These are phyloP conservation scores for Ellobius talpinus DNA, from an alignment of 2,113 vertebrate genomes.

Conservation along the genomic window DNA sequence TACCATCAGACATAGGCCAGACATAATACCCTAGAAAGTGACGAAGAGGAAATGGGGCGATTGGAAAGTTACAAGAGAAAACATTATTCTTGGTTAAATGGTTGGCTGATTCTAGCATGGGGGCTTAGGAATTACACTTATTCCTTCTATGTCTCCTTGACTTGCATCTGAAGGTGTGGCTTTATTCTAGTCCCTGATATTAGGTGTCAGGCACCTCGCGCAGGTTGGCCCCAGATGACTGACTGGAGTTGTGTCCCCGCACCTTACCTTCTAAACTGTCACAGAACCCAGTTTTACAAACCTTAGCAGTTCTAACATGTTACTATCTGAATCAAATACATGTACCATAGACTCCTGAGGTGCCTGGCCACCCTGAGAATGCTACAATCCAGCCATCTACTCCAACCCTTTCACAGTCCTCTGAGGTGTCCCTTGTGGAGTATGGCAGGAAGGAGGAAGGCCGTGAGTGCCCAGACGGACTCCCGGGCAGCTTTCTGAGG, in stretches of 20 bases:
- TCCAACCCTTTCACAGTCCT: background rate
- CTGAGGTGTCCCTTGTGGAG: background rate
- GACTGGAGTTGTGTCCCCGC: background rate
- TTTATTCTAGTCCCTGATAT: conserved; percentile 10
- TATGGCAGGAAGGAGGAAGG: background rate
- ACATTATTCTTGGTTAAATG: background rate
- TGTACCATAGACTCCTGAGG: background rate
- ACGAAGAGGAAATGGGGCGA: background rate
- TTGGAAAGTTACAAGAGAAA: conserved; percentile 15
- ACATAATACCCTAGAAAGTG: background rate
- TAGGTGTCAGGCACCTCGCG: background rate
- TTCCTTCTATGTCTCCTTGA: conserved; percentile 5
- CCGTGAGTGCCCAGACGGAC: background rate
- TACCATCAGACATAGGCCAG: background rate
- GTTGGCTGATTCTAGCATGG: background rate
- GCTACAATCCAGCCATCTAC: background rate
- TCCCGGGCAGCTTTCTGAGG: background rate
- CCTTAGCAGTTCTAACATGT: background rate
- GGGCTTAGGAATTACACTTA: background rate
- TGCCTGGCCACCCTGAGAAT: background rate
- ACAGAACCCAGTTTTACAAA: background rate
- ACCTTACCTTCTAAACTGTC: background rate
- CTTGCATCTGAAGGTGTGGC: background rate
- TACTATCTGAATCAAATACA: conserved; percentile 4
- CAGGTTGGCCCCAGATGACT: background rate